Evolutionary conservation across 2,797 vertebrate species (phyloP).

Genomic region (Chiroxiphia lanceolata): DNA sequence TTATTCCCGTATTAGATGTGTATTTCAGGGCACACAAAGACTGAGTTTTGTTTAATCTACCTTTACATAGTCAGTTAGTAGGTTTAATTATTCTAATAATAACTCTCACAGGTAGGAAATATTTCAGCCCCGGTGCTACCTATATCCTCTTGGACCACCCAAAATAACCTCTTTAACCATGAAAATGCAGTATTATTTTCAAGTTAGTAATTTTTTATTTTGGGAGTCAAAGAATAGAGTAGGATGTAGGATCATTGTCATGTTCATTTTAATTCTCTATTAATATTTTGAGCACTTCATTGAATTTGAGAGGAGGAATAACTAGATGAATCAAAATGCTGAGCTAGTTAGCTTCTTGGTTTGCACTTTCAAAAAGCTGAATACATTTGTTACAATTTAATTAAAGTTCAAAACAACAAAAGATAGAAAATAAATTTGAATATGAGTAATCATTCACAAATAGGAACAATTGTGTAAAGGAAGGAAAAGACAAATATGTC

Average conservation of each 20-base stretch:
- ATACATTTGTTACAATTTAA: not conserved
- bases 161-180: not conserved
- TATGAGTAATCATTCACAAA: not conserved
- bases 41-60: not conserved
- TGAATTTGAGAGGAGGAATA: not conserved
- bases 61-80: not conserved
- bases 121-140: not conserved
- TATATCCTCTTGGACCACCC: not conserved
- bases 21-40: not conserved
- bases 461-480: not conserved
- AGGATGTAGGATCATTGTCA: not conserved
- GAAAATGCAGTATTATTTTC: not conserved
- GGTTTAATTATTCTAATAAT: conserved; percentile 50
- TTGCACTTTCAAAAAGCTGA: not conserved
- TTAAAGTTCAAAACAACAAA: not conserved
- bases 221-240: not conserved
- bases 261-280: not conserved
- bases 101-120: not conserved
- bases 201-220: not conserved
- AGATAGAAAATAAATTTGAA: not conserved
- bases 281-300: not conserved
- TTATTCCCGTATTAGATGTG: not conserved
- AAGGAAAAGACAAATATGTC: not conserved
- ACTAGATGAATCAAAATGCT: not conserved
- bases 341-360: not conserved